A percentile compares a stretch with the other conserved stretches of the same genome.
Conservation (phyloP, 2,113 vertebrate species). For the Megaleporinus macrocephalus region DNA sequence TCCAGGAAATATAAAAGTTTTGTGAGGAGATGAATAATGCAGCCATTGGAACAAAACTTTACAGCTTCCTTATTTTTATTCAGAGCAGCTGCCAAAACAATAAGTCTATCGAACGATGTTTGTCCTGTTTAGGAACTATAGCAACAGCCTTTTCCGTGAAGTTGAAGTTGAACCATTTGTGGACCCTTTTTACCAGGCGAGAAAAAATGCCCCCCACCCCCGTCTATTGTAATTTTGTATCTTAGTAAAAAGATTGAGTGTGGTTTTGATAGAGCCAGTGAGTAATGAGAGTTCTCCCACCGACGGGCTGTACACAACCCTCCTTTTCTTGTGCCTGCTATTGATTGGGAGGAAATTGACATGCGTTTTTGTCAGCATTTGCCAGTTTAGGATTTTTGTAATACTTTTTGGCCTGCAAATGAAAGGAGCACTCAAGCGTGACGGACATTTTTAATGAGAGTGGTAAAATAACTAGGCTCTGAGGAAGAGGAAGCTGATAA, state of each 20-base stretch:
- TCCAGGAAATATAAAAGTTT: conserved; percentile 3
- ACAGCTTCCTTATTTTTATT: neutral
- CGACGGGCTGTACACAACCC: conserved; percentile 36
- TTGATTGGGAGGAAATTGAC: conserved; percentile 79
- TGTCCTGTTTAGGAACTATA: neutral
- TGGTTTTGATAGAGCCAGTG: conserved; percentile 52
- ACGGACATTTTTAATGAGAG: conserved; percentile 75
- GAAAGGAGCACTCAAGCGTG: conserved; percentile 68
- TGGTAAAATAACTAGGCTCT: conserved; percentile 65
- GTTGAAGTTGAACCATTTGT: conserved; percentile 14
- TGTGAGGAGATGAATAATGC: conserved; percentile 8
- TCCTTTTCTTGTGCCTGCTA: conserved; percentile 65
- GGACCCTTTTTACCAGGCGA: conserved; percentile 48
- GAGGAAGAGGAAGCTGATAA: conserved; percentile 50
- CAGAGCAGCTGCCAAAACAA: conserved; percentile 5
- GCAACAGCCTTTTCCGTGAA: conserved; percentile 13
- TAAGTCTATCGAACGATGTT: neutral
- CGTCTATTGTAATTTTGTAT: conserved; percentile 38
- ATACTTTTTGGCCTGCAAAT: conserved; percentile 78
- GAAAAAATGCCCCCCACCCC: too few species aligned
- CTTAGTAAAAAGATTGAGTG: conserved; percentile 31
- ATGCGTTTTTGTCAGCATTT: conserved; percentile 71
- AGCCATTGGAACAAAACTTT: neutral
- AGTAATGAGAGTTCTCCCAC: conserved; percentile 68
- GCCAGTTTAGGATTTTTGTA: conserved; percentile 74